Percentiles rank a stretch among this genome's conserved stretches.
These are phyloP conservation scores for Mareca penelope DNA, from an alignment of 2,797 vertebrate genomes.

Conservation along the genomic window DNA sequence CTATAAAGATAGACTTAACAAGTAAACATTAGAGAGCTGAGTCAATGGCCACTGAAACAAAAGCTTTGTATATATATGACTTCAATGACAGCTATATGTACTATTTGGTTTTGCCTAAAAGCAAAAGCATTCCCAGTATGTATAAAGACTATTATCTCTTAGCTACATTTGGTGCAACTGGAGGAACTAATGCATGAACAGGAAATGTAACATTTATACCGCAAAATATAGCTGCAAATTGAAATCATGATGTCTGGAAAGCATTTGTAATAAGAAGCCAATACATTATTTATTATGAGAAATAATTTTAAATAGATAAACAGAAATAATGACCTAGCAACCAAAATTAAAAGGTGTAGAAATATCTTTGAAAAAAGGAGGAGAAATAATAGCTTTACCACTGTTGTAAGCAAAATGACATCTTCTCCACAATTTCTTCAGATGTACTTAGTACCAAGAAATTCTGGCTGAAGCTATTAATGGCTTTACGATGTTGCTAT, in stretches of 20 bases:
- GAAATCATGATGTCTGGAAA: neutral
- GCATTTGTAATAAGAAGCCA: neutral
- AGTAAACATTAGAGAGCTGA: neutral
- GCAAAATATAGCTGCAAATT: neutral
- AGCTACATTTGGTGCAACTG: neutral
- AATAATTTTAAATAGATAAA: neutral
- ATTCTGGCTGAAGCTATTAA: neutral
- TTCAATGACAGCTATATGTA: neutral
- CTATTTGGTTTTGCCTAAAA: neutral
- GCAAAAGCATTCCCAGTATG: neutral
- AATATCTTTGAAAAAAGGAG: neutral
- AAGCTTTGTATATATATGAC: neutral
- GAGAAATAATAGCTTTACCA: neutral
- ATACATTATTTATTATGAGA: neutral
- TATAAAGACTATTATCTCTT: neutral
- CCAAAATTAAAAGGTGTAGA: neutral
- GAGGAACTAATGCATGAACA: neutral
- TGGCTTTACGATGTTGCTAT: neutral
- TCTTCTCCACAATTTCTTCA: neutral
- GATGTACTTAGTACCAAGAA: neutral
- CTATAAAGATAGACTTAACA: neutral
- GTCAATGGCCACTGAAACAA: neutral
- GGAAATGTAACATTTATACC: rapidly evolving
- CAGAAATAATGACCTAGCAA: neutral
- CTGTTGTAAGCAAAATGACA: neutral